Base-by-base conservation (phyloP, 2,113 vertebrate genomes). In the Archilochus colubris region DNA sequence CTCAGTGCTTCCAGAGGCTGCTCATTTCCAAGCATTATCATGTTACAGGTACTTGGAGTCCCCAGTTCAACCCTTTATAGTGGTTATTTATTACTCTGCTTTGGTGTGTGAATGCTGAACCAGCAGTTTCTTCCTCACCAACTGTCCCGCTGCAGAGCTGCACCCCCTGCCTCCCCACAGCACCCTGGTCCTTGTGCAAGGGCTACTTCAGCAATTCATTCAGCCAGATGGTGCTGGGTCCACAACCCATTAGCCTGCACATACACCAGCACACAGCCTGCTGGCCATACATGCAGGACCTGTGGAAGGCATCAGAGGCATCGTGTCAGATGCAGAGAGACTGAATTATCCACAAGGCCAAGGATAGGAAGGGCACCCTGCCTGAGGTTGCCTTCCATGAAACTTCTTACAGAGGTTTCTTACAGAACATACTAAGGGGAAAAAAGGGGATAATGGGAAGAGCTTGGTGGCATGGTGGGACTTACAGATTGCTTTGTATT, bases 61-160 rank as follows among this genome's bases (percentile, higher is more conserved):
- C 92, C 72, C 70, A 67, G 76, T 70, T 91, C 74, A 89, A 77
- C 88, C 58, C 88, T 95, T 82, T 84, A 23, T 12, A 70, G 88
- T 28, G 84, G 89, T 94, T 94, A 91, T 82, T 96, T 91, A 95
- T 95, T 96, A 91, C 68, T 94, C 66, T 88, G 85, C 12, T 87
- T 95, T 64, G 44, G 20, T 58, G 50, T 66, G 19, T 48, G 57
- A 91, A 23, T 75, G 82, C 79, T 78, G 85, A 86, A 94, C 57
- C 63, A 64, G 72, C 43, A 58, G 12, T 21, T 88, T 69, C 63
- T 77, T 63, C 67, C 9, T 9, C 25, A 61, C 50, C 43, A 38
- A 38, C 27, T 66, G 38, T 28, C 58, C 33, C 38, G 20, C 27
- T 59, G 59, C 62, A 59, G 61, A 48, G 55, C 63, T 59, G 63